Evolutionary conservation across 2,888 invertebrate species (phyloP), one percentile per base, ranked within the genome.

Genomic region (Ophion slaviceki): DNA sequence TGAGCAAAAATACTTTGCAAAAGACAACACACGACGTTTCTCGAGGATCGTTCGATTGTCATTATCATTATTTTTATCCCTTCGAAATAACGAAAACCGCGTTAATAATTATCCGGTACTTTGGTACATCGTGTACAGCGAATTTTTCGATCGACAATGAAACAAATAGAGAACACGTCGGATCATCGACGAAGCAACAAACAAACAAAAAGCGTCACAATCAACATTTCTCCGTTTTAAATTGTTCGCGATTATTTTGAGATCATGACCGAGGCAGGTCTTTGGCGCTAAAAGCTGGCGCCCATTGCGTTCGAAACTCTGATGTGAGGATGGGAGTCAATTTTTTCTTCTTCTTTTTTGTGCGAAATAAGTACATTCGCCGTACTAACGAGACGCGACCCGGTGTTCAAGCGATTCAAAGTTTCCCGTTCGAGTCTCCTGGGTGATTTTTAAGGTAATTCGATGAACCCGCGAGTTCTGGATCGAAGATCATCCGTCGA

Each of bases 401-500:
- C 70, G 81, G 14, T 47, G 76, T 78, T 67, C 36, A 82, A 61
- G 47, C 64, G 86, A 84, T 71, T 76, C 68, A 53, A 82, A 87
- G 77, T 84, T 82, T 81, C 80, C 66, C 75, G 62, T 40, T 20
- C 74, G 61, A 81, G 75, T 83, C 78, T 79, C 82, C 71, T 71
- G 72, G 59, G 80, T 61, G 78, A 20, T n/a, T 85, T 82, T 40
- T 11, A 47, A 64, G 61, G 53, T 80, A 83, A 77, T 83, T 68
- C 72, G 76, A 83, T 80, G 45, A 71, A 20, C 45, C 57, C 82
- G 78, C 45, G 79, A 72, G 82, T 83, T 74, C 77, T 80, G 78
- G 47, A 84, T 87, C 87, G 80, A 88, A 85, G 87, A 79, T 24
- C 14, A 61, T 47, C 62, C 86, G 80, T 88, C 87, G 77, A 88